These are phyloP conservation scores for Podotricha telesiphe DNA, from an alignment of 2,888 invertebrate genomes.

Conservation along the genomic window DNA sequence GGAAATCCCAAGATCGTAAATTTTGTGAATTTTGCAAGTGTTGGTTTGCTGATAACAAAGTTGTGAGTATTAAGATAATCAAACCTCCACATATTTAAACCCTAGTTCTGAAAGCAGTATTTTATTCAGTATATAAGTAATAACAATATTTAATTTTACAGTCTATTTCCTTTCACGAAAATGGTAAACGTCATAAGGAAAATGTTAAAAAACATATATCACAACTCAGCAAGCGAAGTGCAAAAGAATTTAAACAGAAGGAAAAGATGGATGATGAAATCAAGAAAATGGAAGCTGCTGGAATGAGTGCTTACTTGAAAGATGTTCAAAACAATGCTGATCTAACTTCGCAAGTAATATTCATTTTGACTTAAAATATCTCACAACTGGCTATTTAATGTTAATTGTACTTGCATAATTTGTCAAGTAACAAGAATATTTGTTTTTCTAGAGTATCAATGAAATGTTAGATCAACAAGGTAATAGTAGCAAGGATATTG, in stretches of 20 bases:
- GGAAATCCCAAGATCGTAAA: slow-evolving; percentile 98
- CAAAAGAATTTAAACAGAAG: slow-evolving; percentile 90
- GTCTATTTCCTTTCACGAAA: slow-evolving; percentile 97
- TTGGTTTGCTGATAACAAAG: slow-evolving; percentile 99
- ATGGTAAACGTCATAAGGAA: slow-evolving; percentile 95
- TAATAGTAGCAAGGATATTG: slow-evolving; percentile 51
- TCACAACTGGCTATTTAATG: background rate
- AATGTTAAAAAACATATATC: slow-evolving; percentile 94
- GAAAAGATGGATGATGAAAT: slow-evolving; percentile 91
- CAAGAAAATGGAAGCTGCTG: slow-evolving; percentile 95
- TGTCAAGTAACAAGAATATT: background rate
- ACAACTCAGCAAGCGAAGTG: slow-evolving; percentile 92
- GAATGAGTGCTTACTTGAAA: slow-evolving; percentile 93
- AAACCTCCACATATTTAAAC: background rate
- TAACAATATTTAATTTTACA: slow-evolving; percentile 66
- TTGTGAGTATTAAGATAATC: slow-evolving; percentile 80
- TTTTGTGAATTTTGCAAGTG: slow-evolving; percentile 99
- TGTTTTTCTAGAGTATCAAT: slow-evolving; percentile 67
- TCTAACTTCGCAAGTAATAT: slow-evolving; percentile 81
- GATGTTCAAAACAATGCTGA: slow-evolving; percentile 90
- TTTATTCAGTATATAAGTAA: too few species aligned
- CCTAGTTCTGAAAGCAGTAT: background rate
- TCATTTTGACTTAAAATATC: background rate
- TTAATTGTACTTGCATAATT: background rate
- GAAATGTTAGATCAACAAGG: slow-evolving; percentile 64